Percentiles rank a stretch among this genome's conserved stretches.
phyloP scores from a whole-genome alignment of 2,888 invertebrate genomes.

The Ophraella communa region DNA sequence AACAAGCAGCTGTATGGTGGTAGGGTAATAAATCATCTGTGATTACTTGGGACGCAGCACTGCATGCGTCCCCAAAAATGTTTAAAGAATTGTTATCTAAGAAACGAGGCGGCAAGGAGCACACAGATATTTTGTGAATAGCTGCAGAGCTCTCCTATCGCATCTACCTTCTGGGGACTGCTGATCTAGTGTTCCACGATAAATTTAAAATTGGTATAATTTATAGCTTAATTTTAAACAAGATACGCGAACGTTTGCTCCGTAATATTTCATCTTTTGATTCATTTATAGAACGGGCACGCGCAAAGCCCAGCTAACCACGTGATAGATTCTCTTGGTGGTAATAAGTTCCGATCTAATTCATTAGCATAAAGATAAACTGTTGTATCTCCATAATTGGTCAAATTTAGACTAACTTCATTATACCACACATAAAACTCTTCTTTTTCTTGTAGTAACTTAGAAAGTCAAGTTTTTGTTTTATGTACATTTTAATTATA shows the following conservation, averaged over 20 bases:
- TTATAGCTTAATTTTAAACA: constrained; percentile 4
- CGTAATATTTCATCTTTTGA: constrained; percentile 10
- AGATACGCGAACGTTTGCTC: constrained; percentile 7
- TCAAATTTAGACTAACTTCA: too few species aligned
- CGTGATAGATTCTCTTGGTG: background rate
- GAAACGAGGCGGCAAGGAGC: constrained; percentile 1
- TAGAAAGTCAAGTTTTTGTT: too few species aligned
- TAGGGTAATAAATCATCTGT: constrained; percentile 36
- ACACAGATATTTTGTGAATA: constrained; percentile 16
- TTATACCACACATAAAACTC: too few species aligned
- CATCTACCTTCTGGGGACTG: background rate
- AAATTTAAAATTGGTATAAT: constrained; percentile 18
- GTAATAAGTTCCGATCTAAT: constrained; percentile 8
- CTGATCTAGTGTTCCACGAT: constrained; percentile 8
- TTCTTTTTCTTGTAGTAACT: too few species aligned
- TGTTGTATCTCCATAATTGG: too few species aligned
- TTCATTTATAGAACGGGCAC: constrained; percentile 11
- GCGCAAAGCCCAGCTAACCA: background rate
- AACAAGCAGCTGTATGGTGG: constrained; percentile 39
- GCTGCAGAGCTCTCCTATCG: constrained; percentile 12
- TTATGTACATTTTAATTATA: too few species aligned
- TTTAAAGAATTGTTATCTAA: constrained; percentile 15
- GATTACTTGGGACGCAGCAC: constrained; percentile 29
- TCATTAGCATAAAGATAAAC: too few species aligned
- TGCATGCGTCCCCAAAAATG: constrained; percentile 20